Evolutionary conservation across 2,113 vertebrate species (phyloP).

Genomic region (Nothocercus nigrocapillus): DNA sequence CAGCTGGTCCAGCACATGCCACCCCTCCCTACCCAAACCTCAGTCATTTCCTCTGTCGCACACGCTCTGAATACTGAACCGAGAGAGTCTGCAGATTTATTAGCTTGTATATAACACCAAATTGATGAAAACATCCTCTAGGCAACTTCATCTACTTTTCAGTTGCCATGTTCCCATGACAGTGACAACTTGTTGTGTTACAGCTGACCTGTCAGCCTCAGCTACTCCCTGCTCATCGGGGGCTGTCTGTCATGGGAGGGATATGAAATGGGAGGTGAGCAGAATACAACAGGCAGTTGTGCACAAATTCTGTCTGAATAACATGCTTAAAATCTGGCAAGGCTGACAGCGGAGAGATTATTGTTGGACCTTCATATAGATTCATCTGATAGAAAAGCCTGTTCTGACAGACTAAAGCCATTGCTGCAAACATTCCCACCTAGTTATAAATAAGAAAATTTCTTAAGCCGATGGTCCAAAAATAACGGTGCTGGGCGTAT

Average conservation of each 20-base stretch:
- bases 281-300: conserved; percentile 38
- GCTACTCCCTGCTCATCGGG: conserved; percentile 55
- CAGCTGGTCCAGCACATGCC: conserved; percentile 58
- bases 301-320: conserved; percentile 10
- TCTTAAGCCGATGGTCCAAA: neutral
- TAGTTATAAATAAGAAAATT: conserved; percentile 31
- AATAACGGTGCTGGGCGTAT: neutral
- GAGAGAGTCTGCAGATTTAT: conserved; percentile 67
- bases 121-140: conserved; percentile 74
- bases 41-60: conserved; percentile 49
- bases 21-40: conserved; percentile 19
- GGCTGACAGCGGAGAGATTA: conserved; percentile 43
- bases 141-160: conserved; percentile 72
- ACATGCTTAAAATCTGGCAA: conserved; percentile 19
- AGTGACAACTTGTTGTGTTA: conserved; percentile 75
- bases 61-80: neutral
- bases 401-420: neutral
- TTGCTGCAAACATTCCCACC: neutral
- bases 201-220: conserved; percentile 72
- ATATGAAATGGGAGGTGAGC: conserved; percentile 42
- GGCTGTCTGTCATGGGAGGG: conserved; percentile 54
- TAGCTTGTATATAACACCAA: conserved; percentile 69
- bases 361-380: neutral
- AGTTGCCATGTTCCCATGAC: conserved; percentile 70
- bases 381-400: neutral